A percentile compares a stretch with the other conserved stretches of the same genome.
Conservation (phyloP, 2,113 vertebrate genomes). For the Mesembrinibis cayennensis region DNA sequence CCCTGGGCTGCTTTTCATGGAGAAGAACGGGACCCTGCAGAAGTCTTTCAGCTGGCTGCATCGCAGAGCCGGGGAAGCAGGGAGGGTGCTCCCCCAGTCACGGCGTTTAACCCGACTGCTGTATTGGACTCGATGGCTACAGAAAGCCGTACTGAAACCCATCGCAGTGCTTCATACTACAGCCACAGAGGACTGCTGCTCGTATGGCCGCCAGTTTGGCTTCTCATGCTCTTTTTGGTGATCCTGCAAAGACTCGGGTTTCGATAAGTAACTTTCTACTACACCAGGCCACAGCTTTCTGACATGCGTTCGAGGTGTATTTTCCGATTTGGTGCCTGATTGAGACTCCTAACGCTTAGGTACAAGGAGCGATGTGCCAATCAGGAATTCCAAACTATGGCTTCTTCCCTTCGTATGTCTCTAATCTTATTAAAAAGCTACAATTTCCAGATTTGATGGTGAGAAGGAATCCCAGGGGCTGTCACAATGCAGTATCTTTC, state of each 20-base stretch:
- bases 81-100: rapidly evolving
- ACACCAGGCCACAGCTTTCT: not conserved
- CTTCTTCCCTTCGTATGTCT: not conserved
- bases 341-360: not conserved
- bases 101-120: rapidly evolving
- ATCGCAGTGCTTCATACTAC: rapidly evolving
- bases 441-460: not conserved
- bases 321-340: not conserved
- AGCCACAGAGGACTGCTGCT: rapidly evolving
- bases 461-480: not conserved
- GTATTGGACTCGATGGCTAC: rapidly evolving
- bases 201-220: not conserved
- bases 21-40: not conserved
- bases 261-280: not conserved
- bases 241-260: not conserved
- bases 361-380: not conserved
- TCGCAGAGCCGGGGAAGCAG: not conserved
- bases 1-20: not conserved
- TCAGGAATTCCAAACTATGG: not conserved
- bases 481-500: not conserved
- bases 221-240: not conserved
- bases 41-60: not conserved
- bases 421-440: not conserved
- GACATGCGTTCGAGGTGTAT: rapidly evolving
- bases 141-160: rapidly evolving